Conservation (phyloP, 2,888 invertebrate species). For the Perithous albicinctus region DNA sequence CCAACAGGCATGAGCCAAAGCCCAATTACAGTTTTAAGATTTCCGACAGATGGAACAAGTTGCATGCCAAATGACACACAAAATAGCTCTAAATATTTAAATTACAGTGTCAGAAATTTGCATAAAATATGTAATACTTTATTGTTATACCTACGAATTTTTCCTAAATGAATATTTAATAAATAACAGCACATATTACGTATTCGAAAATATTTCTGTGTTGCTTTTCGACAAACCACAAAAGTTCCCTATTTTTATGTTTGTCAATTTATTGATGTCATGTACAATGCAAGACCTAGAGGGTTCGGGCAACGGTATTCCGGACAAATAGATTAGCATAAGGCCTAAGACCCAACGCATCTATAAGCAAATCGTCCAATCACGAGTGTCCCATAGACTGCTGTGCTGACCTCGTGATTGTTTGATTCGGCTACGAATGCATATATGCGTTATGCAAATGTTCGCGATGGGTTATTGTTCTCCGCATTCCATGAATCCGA, state of each 20-base stretch:
- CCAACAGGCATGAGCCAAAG: neutral
- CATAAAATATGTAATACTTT: no score
- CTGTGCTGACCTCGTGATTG: slow-evolving; percentile 52
- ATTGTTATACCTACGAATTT: no score
- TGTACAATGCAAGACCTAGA: slow-evolving; percentile 4
- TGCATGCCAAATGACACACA: neutral
- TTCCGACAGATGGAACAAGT: slow-evolving; percentile 24
- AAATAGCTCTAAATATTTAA: neutral
- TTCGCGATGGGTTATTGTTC: slow-evolving; percentile 68
- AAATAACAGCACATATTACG: neutral
- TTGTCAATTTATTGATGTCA: slow-evolving; percentile 22
- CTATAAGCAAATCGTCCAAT: slow-evolving; percentile 66
- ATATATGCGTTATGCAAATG: slow-evolving; percentile 67
- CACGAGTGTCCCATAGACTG: slow-evolving; percentile 42
- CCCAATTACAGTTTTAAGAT: neutral
- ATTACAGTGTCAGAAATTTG: neutral
- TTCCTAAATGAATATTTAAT: neutral
- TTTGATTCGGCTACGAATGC: slow-evolving; percentile 62
- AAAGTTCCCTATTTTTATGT: neutral
- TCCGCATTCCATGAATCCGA: slow-evolving; percentile 35
- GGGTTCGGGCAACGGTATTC: no score
- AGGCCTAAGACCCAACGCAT: slow-evolving; percentile 63
- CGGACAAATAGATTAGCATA: slow-evolving; percentile 59
- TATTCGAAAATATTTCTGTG: neutral
- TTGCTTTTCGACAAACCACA: neutral